phyloP scores from a whole-genome alignment of 2,797 vertebrate species.

The Monodelphis domestica region DNA sequence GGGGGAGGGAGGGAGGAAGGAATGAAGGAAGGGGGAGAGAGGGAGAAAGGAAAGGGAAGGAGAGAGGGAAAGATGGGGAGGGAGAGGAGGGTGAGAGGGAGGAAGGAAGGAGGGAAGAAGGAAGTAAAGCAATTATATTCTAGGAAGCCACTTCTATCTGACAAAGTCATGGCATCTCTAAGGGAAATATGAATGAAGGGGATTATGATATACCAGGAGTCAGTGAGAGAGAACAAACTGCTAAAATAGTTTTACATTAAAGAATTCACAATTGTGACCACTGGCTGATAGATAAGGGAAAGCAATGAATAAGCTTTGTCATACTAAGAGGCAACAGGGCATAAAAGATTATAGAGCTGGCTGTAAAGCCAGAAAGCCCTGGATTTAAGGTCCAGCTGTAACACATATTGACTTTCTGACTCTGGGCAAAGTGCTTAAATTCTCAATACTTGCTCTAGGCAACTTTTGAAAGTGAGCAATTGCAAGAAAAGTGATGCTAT shows the following conservation, averaged over 20 bases:
- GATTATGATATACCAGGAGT: neutral
- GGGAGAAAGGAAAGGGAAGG: too few species aligned
- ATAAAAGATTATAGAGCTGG: neutral
- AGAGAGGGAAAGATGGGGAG: too few species aligned
- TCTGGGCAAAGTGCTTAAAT: neutral
- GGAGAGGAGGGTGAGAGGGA: too few species aligned
- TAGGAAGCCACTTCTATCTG: neutral
- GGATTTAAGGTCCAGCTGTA: neutral
- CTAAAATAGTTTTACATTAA: neutral
- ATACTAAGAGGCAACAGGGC: neutral
- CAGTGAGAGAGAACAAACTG: neutral
- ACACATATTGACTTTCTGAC: neutral
- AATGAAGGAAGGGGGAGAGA: too few species aligned
- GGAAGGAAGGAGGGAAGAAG: too few species aligned
- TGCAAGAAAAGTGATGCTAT: neutral
- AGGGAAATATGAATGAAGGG: neutral
- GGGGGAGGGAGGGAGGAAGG: too few species aligned
- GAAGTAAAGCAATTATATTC: neutral
- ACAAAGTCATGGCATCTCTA: neutral
- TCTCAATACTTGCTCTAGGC: neutral
- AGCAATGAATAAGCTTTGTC: neutral
- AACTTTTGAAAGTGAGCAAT: neutral
- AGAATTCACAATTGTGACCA: neutral
- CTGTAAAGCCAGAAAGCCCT: neutral
- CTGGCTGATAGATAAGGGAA: neutral